Percentiles rank a stretch among this genome's conserved stretches.
phyloP scores from a whole-genome alignment of 1,140 invertebrate genomes.

The Caenorhabditis elegans region WBcel235 BX284603.4:36001-36500 shows the following conservation, averaged over 20 bases:
- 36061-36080: slow-evolving; percentile 43
- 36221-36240: slow-evolving; percentile 86
- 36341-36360: slow-evolving; percentile 42
- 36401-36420: too few species aligned
- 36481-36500: too few species aligned
- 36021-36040: slow-evolving; percentile 88
- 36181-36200: slow-evolving; percentile 27
- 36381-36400: too few species aligned
- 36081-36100: slow-evolving; percentile 37
- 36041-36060: neutral
- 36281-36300: slow-evolving; percentile 53
- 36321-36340: slow-evolving; percentile 58
- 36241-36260: slow-evolving; percentile 79
- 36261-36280: slow-evolving; percentile 75
- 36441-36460: too few species aligned
- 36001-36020: slow-evolving; percentile 95
- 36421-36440: too few species aligned
- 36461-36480: too few species aligned
- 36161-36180: neutral
- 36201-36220: slow-evolving; percentile 66
- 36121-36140: neutral
- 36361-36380: too few species aligned
- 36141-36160: neutral
- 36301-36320: slow-evolving; percentile 27
- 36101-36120: neutral